A percentile compares a stretch with the other conserved stretches of the same genome.
These are phyloP conservation scores for Saccostrea glomerata DNA, from an alignment of 1,140 invertebrate species.

Conservation along the genomic window DNA sequence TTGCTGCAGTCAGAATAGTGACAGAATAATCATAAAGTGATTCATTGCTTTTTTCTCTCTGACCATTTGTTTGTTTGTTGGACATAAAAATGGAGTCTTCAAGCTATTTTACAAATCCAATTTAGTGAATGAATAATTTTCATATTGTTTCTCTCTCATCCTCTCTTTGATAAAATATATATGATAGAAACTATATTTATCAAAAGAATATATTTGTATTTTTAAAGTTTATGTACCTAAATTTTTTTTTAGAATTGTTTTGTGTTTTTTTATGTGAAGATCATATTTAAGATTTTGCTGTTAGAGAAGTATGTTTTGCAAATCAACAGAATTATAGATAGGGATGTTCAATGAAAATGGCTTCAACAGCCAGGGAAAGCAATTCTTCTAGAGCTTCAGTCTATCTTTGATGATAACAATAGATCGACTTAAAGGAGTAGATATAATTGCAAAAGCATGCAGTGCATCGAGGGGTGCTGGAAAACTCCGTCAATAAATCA, in stretches of 20 bases:
- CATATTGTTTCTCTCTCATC: no score
- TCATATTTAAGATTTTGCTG: background rate
- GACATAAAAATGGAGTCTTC: background rate
- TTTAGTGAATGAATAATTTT: no score
- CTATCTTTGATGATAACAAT: constrained; percentile 7
- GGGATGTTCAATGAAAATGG: background rate
- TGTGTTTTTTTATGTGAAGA: background rate
- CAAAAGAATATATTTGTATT: background rate
- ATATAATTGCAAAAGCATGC: constrained; percentile 15
- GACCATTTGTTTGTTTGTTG: background rate
- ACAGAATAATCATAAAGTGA: constrained; percentile 16
- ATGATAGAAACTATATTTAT: background rate
- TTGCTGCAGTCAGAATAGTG: constrained; percentile 17
- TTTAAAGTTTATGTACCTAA: background rate
- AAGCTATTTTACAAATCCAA: no score
- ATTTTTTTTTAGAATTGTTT: background rate
- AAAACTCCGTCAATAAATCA: background rate
- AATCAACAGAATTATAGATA: background rate
- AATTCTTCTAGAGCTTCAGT: background rate
- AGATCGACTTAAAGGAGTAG: background rate
- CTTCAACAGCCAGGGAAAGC: background rate
- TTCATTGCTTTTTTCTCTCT: constrained; percentile 2
- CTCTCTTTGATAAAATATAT: background rate
- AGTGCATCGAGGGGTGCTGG: background rate
- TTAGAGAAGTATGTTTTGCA: background rate